phyloP scores from a whole-genome alignment of 2,797 vertebrate species.

The Mormyrus proboscirostris region DNA sequence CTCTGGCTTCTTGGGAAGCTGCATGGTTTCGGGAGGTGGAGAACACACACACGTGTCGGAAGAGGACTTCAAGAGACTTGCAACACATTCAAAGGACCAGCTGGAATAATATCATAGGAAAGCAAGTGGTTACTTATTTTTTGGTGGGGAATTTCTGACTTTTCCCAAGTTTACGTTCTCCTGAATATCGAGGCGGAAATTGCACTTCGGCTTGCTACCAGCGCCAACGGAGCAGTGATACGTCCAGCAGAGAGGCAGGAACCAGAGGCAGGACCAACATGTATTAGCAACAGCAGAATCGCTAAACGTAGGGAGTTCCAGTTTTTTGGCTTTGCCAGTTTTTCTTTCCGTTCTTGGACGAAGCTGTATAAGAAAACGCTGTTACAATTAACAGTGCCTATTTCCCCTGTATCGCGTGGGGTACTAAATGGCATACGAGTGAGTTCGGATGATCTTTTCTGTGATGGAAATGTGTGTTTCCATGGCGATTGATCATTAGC shows the following conservation, averaged over 20 bases:
- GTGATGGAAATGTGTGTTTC: conserved; percentile 8
- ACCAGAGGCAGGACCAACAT: neutral
- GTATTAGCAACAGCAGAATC: neutral
- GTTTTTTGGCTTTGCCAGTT: neutral
- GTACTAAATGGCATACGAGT: neutral
- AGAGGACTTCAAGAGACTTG: neutral
- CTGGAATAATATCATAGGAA: neutral
- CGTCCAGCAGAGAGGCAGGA: neutral
- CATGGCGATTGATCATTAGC: conserved; percentile 9
- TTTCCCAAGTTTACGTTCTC: neutral
- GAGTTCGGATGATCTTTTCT: neutral
- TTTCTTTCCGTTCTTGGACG: neutral
- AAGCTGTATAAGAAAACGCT: neutral
- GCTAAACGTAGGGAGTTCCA: neutral
- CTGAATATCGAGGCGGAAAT: neutral
- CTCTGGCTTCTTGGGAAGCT: conserved; percentile 39
- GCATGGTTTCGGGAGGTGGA: conserved; percentile 27
- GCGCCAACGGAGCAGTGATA: neutral
- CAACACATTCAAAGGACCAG: neutral
- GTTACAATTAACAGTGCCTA: neutral
- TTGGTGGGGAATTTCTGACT: neutral
- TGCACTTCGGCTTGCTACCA: neutral
- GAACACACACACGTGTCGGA: neutral
- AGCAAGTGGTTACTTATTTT: neutral
- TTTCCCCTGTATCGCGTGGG: neutral